Percentiles rank a stretch among this genome's conserved stretches.
These are phyloP conservation scores for Mythimna pallens DNA, from an alignment of 2,888 invertebrate species.

Conservation along the genomic window DNA sequence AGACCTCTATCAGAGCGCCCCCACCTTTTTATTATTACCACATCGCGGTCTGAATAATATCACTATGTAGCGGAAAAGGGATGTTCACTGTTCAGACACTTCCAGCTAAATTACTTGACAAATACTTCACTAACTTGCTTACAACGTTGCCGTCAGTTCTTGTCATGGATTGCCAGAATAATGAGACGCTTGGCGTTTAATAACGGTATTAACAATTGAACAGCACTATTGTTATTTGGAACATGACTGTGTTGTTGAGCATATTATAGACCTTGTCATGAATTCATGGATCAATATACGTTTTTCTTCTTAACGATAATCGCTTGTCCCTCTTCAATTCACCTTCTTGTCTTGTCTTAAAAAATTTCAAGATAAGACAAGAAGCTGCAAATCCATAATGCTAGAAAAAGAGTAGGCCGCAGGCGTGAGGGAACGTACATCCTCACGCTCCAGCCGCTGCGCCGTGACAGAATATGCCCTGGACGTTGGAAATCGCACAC, in stretches of 20 bases:
- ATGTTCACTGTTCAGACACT: conserved; percentile 55
- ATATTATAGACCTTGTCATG: not conserved
- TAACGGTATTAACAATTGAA: conserved; percentile 25
- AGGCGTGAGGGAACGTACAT: too few relatives aligned
- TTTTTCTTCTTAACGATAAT: too few relatives aligned
- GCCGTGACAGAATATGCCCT: too few relatives aligned
- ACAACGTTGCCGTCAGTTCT: conserved; percentile 34
- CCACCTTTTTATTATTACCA: conserved; percentile 44
- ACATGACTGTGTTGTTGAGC: not conserved
- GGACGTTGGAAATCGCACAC: too few relatives aligned
- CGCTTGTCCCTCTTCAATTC: too few relatives aligned
- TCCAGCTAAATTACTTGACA: conserved; percentile 66
- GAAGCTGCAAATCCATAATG: too few relatives aligned
- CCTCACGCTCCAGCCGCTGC: too few relatives aligned
- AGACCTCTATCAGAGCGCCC: conserved; percentile 21
- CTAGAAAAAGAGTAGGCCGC: too few relatives aligned
- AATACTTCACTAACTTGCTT: conserved; percentile 57
- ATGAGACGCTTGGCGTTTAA: conserved; percentile 23
- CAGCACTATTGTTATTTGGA: conserved; percentile 12
- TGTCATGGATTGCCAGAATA: conserved; percentile 32
- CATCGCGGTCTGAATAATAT: conserved; percentile 55
- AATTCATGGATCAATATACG: too few relatives aligned
- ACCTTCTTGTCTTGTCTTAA: too few relatives aligned
- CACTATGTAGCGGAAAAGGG: conserved; percentile 55
- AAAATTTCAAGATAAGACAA: too few relatives aligned